phyloP scores from a whole-genome alignment of 2,888 invertebrate genomes.

The Escarpia spicata region DNA sequence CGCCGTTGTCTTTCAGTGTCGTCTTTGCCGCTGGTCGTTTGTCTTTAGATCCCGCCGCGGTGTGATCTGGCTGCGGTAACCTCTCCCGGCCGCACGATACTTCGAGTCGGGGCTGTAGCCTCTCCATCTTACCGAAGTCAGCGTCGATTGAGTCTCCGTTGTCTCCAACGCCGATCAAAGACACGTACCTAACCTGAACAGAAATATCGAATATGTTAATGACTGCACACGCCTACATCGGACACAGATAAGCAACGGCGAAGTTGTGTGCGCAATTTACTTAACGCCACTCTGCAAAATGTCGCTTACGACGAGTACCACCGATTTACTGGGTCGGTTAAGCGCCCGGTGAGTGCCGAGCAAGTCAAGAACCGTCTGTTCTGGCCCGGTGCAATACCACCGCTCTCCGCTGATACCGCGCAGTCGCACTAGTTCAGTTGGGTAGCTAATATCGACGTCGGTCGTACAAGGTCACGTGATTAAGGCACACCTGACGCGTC shows the following conservation, averaged over 20 bases:
- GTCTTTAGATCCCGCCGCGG: neutral
- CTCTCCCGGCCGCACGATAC: neutral
- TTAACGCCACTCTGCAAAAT: neutral
- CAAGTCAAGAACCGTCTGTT: neutral
- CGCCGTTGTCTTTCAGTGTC: neutral
- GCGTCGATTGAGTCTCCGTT: neutral
- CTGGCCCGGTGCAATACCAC: neutral
- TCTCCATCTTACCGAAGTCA: neutral
- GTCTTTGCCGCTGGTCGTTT: neutral
- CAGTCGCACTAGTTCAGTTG: neutral
- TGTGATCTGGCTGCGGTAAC: neutral
- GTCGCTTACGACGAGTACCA: neutral
- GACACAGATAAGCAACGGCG: neutral
- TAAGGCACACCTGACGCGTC: neutral
- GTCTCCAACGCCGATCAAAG: neutral
- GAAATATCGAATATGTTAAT: neutral
- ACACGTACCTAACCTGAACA: neutral
- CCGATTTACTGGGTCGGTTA: neutral
- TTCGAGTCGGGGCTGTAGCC: neutral
- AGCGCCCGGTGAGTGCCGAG: neutral
- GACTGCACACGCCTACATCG: neutral
- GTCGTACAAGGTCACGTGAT: neutral
- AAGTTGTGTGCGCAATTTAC: neutral
- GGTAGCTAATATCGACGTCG: neutral
- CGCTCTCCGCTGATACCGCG: neutral